Percentiles rank a stretch among this genome's conserved stretches.
Evolutionary conservation across 1,140 invertebrate species (phyloP).

Genomic region (Scylla paramamosain): DNA sequence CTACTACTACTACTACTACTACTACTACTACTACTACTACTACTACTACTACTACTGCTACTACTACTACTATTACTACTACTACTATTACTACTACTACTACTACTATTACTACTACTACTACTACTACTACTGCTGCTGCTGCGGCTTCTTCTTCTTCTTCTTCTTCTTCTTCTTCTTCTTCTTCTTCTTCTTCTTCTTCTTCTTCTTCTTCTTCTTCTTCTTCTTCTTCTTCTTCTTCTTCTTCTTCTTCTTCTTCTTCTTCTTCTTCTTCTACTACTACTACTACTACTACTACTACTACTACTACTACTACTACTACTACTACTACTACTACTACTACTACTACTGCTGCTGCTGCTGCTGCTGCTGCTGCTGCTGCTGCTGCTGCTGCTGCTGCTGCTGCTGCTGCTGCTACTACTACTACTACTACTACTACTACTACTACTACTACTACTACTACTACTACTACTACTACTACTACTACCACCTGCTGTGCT

Average conservation of each 20-base stretch:
- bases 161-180: too few relatives aligned
- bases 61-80: not conserved
- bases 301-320: slow-evolving; percentile 6
- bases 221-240: not conserved
- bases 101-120: not conserved
- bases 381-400: not conserved
- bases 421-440: slow-evolving; percentile 22
- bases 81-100: not conserved
- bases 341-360: not conserved
- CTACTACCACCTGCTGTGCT: not conserved
- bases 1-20: not conserved
- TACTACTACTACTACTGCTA: not conserved
- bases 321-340: slow-evolving; percentile 6
- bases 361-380: not conserved
- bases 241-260: not conserved
- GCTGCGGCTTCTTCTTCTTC: not conserved
- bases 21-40: not conserved
- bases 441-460: slow-evolving; percentile 20
- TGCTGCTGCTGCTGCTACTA: not conserved
- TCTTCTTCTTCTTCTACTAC: not conserved
- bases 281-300: slow-evolving; percentile 6
- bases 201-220: not conserved
- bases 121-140: not conserved
- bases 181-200: too few relatives aligned
- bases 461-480: not conserved